A percentile compares a stretch with the other conserved stretches of the same genome.
Conservation (phyloP, 2,888 invertebrate species). For the Piscicola geometra region DNA sequence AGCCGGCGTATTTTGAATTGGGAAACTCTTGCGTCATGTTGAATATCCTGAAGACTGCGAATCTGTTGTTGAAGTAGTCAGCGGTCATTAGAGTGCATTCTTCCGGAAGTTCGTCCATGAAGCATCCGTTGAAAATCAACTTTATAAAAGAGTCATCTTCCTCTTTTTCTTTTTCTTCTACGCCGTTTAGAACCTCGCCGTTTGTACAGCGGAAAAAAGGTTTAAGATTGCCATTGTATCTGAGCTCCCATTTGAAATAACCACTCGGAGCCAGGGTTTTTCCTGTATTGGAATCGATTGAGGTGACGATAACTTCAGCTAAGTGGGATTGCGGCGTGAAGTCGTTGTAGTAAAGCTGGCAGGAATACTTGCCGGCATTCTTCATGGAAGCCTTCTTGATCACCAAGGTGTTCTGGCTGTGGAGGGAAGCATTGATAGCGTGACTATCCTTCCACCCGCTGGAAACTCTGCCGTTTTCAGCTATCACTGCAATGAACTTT, state of each 20-base stretch:
- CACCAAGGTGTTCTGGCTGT: slow-evolving; percentile 13
- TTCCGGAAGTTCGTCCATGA: not conserved
- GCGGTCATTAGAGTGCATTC: not conserved
- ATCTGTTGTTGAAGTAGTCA: slow-evolving; percentile 1
- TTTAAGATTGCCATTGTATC: slow-evolving; percentile 9
- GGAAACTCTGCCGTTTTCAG: slow-evolving; percentile 16
- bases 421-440: slow-evolving; percentile 14
- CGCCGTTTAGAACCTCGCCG: not conserved
- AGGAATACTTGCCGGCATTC: slow-evolving; percentile 22
- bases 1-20: not conserved
- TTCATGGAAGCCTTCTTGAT: slow-evolving; percentile 11
- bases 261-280: not conserved
- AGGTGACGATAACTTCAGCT: slow-evolving; percentile 10
- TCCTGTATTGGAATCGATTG: not conserved
- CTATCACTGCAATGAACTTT: not conserved
- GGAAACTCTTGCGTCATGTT: not conserved
- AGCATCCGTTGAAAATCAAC: slow-evolving; percentile 15
- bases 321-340: not conserved
- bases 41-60: slow-evolving; percentile 5
- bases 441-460: slow-evolving; percentile 6
- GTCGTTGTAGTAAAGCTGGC: not conserved
- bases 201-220: slow-evolving; percentile 24
- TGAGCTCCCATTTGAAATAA: slow-evolving; percentile 17
- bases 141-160: not conserved
- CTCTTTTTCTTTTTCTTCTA: not conserved